Conservation (phyloP, 2,888 invertebrate genomes). For the Chymomyza amoena region DNA sequence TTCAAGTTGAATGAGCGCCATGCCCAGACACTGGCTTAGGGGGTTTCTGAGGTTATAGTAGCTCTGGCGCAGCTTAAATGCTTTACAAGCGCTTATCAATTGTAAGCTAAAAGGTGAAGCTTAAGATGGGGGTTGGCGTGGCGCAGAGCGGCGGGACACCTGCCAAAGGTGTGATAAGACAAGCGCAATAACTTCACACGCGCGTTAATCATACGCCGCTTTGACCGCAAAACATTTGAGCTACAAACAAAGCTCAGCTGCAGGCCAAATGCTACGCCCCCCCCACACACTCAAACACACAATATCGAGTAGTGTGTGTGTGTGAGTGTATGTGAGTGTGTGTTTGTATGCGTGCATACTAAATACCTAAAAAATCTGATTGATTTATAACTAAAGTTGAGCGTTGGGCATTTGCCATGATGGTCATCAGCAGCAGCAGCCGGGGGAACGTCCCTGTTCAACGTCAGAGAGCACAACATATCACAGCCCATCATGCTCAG, state of each 20-base stretch:
- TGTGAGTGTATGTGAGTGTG: too few relatives aligned
- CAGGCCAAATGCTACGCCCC: slow-evolving; percentile 2
- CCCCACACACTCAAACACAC: neutral
- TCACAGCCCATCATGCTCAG: neutral
- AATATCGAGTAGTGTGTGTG: too few relatives aligned
- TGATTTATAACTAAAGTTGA: slow-evolving; percentile 68
- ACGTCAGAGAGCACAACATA: neutral
- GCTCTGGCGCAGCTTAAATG: neutral
- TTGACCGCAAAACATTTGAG: slow-evolving; percentile 37
- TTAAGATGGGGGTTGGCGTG: neutral
- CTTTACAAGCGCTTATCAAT: neutral
- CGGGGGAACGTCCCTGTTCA: neutral
- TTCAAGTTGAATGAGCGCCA: slow-evolving; percentile 51
- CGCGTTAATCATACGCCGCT: slow-evolving; percentile 57
- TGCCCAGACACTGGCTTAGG: slow-evolving; percentile 6
- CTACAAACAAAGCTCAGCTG: neutral
- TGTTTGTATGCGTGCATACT: slow-evolving; percentile 16
- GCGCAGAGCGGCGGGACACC: neutral
- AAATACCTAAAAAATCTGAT: slow-evolving; percentile 69
- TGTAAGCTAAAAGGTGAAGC: neutral
- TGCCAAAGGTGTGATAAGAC: slow-evolving; percentile 2
- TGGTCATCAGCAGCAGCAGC: slow-evolving; percentile 5
- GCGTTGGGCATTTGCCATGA: neutral
- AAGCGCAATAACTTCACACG: slow-evolving; percentile 42
- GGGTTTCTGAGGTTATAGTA: neutral